Percentiles rank a stretch among this genome's conserved stretches.
Conservation (phyloP, 2,113 vertebrate genomes). For the Saccopteryx leptura region DNA sequence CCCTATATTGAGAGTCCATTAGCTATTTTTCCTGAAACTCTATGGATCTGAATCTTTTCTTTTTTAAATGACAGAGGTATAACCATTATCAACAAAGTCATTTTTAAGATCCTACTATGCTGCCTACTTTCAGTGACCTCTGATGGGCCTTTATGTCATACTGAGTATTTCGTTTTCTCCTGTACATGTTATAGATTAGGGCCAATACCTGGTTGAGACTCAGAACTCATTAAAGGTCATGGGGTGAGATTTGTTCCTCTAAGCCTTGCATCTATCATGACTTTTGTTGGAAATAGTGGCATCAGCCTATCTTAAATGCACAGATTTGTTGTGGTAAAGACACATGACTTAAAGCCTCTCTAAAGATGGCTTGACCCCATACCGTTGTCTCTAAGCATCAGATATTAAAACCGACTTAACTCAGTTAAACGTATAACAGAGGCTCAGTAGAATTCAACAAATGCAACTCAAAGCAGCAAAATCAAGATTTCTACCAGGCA, state of each 20-base stretch:
- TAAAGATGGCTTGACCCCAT: neutral
- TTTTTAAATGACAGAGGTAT: neutral
- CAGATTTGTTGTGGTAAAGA: neutral
- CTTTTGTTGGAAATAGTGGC: conserved; percentile 3
- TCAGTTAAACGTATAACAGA: neutral
- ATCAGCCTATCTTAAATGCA: neutral
- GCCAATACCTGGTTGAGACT: neutral
- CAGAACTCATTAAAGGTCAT: neutral
- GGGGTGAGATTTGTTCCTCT: neutral
- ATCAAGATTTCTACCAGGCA: neutral
- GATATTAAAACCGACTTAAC: neutral
- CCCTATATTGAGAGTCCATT: neutral
- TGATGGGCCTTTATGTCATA: neutral
- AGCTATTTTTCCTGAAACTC: neutral
- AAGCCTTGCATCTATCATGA: neutral
- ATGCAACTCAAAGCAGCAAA: neutral
- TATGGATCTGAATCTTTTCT: neutral
- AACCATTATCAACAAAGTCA: neutral
- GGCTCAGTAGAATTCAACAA: neutral
- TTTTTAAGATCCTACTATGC: neutral
- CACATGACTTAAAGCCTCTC: neutral
- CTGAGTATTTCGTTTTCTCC: neutral
- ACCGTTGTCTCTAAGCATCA: neutral
- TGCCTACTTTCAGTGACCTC: neutral
- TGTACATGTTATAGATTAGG: rapidly evolving